Conservation (phyloP, 1,140 invertebrate species). For the Diorhabda elongata region DNA sequence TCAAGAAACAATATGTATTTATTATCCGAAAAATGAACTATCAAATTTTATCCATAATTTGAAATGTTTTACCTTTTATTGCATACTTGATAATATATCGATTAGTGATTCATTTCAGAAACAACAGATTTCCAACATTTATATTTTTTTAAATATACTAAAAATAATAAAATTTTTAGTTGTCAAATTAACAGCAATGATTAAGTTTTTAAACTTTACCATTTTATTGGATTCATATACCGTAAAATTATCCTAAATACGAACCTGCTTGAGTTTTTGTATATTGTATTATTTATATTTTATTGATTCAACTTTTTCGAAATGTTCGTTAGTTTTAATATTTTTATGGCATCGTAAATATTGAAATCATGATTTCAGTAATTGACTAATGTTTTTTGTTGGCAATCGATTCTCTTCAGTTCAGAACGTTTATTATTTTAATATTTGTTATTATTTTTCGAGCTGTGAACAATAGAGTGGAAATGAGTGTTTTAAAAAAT, state of each 20-base stretch:
- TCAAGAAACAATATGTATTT: too few relatives aligned
- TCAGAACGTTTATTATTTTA: neutral
- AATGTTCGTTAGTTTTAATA: slow-evolving; percentile 11
- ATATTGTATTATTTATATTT: slow-evolving; percentile 12
- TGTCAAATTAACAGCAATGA: too few relatives aligned
- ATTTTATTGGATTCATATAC: too few relatives aligned
- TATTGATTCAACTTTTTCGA: slow-evolving; percentile 15
- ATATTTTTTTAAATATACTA: too few relatives aligned
- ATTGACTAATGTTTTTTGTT: slow-evolving; percentile 14
- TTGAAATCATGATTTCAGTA: slow-evolving; percentile 10
- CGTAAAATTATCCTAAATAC: neutral
- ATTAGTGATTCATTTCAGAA: too few relatives aligned
- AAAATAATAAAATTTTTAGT: too few relatives aligned
- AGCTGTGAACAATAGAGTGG: neutral
- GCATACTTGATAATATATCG: too few relatives aligned
- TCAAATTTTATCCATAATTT: too few relatives aligned
- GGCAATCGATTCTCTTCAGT: neutral
- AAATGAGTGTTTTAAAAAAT: neutral
- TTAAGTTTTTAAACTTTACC: too few relatives aligned
- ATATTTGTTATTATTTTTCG: slow-evolving; percentile 3
- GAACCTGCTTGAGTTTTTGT: neutral
- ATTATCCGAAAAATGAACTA: too few relatives aligned
- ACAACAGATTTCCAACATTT: too few relatives aligned
- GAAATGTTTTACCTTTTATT: too few relatives aligned
- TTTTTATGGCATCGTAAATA: slow-evolving; percentile 15